Evolutionary conservation across 2,888 invertebrate genomes (phyloP), one percentile per base, ranked within the genome.

Genomic region (Bombylius discolor): DNA sequence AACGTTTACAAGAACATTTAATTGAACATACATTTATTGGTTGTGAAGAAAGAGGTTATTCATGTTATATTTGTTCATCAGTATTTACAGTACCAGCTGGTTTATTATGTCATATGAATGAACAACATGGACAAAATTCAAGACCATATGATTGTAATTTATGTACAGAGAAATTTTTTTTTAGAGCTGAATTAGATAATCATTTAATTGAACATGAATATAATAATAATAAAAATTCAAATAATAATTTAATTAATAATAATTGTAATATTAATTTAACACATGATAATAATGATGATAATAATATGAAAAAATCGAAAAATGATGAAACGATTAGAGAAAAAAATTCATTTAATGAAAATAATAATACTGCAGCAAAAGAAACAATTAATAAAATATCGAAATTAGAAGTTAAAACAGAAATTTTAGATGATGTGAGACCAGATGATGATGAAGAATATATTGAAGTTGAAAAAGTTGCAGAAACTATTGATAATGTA

Each of bases 1-100:
- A 87, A 45, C 85, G 91, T 59, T 79, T 95, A 4, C 94, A 92
- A 71, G 82, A 85, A 58, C 94, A 94, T 68, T 78, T 94, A 57
- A 93, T 95, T 58, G 93, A 95, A 66, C 95, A 96, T 71, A 92
- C 90, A 1, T 95, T 92, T 68, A 88, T 88, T 34, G 91, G 90
- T 5, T 89, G 88, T 64, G 83, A 87, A 44, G 83, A 85, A 9
- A 69, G 73, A 1, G 81, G 82, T 44, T 90, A 87, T 69, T 84
- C 85, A 5, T 95, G 95, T 71, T 91, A 91, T 70, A 80, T 94
- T 61, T 96, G 95, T 72, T 87, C 88, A 9, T 83, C 89, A 0
- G 84, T 89, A 1, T 94, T 93, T 70, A 89, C 89, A 0, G 84
- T 84, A n/a, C 85, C 93, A 0, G 78, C 81, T 0, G 88, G 88